phyloP scores from a whole-genome alignment of 2,113 vertebrate species.

The Entosphenus tridentatus region DNA sequence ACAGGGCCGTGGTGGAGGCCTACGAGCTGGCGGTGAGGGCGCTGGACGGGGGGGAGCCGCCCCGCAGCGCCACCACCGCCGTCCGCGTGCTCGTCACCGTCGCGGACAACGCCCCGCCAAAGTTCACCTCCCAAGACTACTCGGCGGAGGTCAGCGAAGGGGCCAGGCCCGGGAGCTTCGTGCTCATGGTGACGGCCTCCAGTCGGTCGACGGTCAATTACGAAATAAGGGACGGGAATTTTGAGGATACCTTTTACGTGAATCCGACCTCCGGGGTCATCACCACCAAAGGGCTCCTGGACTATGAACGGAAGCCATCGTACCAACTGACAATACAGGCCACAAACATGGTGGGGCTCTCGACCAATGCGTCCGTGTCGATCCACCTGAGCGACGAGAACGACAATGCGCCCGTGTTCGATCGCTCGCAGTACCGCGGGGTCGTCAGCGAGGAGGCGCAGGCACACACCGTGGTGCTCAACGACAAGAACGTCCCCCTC shows the following conservation, averaged over 20 bases:
- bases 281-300: constrained; percentile 44
- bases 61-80: constrained; percentile 41
- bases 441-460: constrained; percentile 59
- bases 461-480: constrained; percentile 57
- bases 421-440: constrained; percentile 45
- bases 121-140: constrained; percentile 50
- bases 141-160: constrained; percentile 62
- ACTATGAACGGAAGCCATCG: constrained; percentile 47
- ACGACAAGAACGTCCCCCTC: constrained; percentile 44
- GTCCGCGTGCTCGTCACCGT: constrained; percentile 50
- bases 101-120: constrained; percentile 71
- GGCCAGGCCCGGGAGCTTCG: constrained; percentile 37
- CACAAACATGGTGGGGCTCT: constrained; percentile 76
- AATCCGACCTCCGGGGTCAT: constrained; percentile 83
- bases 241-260: constrained; percentile 41
- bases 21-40: constrained; percentile 68
- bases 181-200: constrained; percentile 42
- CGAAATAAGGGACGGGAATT: constrained; percentile 69
- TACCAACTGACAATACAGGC: constrained; percentile 55
- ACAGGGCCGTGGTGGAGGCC: constrained; percentile 39
- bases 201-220: constrained; percentile 79
- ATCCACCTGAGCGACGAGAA: constrained; percentile 78
- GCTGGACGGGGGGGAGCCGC: constrained; percentile 42
- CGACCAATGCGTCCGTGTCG: constrained; percentile 41
- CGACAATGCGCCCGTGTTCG: constrained; percentile 58